Base-by-base conservation (phyloP, 2,113 vertebrate species). In the Hemichromis elongatus region DNA sequence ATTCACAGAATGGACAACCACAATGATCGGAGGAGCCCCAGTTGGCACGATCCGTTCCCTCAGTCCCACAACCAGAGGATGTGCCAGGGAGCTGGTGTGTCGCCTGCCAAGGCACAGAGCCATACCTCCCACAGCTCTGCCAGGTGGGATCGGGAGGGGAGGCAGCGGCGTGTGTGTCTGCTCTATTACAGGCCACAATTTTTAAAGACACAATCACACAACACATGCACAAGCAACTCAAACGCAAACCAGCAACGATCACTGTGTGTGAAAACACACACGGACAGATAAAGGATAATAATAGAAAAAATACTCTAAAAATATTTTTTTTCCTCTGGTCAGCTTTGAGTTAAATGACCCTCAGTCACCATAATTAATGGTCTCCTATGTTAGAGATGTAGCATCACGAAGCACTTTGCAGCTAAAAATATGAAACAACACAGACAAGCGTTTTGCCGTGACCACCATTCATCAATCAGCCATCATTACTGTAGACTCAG, bases 11-110 rank as follows among this genome's bases (percentile, higher is more conserved):
- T 53, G 94, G 91, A 92, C 89, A 37, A 80, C 87, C 92, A 87
- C 87, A 86, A 87, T 92, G 92, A 94, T 92, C 66, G 90, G 93
- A 93, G 93, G 82, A 92, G 92, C 79, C 93, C 95, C 90, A 87
- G 84, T 92, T 96, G 96, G 95, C 92, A 56, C 9, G 0, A 26
- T 28, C 61, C 82, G 63, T 79, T 80, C 86, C 35, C 86, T 68
- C 78, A 26, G 88, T 86, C 90, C 91, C 81, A 52, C 87, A 52
- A 66, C 40, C 75, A 18, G 52, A 87, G 83, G 82, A 66, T 10
- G 83, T 90, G 94, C 92, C 92, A 93, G 90, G 80, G 87, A 93
- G 86, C 89, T 85, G 91, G 80, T 66, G 50, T 70, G 83, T n/a
- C 77, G 78, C 75, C 52, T 88, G 94, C 93, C 95, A 92, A 88